phyloP scores from a whole-genome alignment of 1,140 invertebrate species.

The Zaprionus tsacasi region DNA sequence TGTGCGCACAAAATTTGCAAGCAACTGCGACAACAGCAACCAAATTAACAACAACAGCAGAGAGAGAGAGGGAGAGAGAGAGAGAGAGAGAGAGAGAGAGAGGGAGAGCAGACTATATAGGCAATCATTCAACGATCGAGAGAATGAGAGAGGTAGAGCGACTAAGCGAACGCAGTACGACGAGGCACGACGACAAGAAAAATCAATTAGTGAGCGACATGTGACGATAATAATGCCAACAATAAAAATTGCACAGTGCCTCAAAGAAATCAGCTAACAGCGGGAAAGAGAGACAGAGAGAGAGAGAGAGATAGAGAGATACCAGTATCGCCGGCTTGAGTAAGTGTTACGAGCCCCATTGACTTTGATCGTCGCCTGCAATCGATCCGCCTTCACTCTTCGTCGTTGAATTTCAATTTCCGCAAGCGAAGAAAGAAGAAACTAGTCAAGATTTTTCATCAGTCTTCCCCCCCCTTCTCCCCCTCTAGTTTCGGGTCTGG shows the following conservation, averaged over 20 bases:
- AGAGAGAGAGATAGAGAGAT: constrained; percentile 22
- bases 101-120: constrained; percentile 2
- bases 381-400: constrained; percentile 71
- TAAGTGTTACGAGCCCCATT: constrained; percentile 24
- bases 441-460: constrained; percentile 14
- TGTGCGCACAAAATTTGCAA: constrained; percentile 74
- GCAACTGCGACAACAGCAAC: constrained; percentile 46
- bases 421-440: constrained; percentile 30
- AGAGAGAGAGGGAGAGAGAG: not conserved
- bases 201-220: constrained; percentile 84
- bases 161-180: constrained; percentile 34
- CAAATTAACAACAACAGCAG: constrained; percentile 46
- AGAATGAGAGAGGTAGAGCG: constrained; percentile 9
- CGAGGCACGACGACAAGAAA: constrained; percentile 83
- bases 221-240: constrained; percentile 83
- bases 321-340: constrained; percentile 22
- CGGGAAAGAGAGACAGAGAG: not conserved
- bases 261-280: constrained; percentile 13
- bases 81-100: no score
- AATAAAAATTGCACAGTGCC: constrained; percentile 70
- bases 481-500: constrained; percentile 24
- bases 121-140: constrained; percentile 71
- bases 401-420: constrained; percentile 63
- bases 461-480: not conserved
- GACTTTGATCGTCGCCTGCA: constrained; percentile 64